Evolutionary conservation across 2,888 invertebrate genomes (phyloP), one percentile per base, ranked within the genome.

Genomic region (Tipula confusa): DNA sequence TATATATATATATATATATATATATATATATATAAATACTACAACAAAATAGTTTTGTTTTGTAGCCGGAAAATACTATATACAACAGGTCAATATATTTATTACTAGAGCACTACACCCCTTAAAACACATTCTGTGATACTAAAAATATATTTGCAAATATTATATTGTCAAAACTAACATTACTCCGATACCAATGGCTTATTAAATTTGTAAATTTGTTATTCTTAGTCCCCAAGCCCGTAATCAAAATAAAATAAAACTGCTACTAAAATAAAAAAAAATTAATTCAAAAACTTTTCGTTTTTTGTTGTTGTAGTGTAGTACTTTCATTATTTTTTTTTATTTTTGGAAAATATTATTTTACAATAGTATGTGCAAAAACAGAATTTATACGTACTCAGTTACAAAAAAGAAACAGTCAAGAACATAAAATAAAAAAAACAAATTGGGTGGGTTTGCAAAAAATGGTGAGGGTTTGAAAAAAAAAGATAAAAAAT

Each of bases 391-490:
- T 4, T 64, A 24, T 64, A 64, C 24, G 11, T 64, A 64, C 18
- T 15, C 24, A 24, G 6, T 24, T 64, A 64, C 18, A 24, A 18
- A 3, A 64, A 64, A 64, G n/a, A n/a, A 18, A 24, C 24, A 18
- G 64, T 24, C 9, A 24, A 64, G 24, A 38, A 38, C 9, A 9
- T 1, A 38, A 38, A n/a, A 43, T 24, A 64, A 18, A 64, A 64
- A 64, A 64, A 24, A 64, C 64, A 64, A 64, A 64, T 64, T 64
- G 64, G 64, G 64, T 64, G 64, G 64, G 64, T 64, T 64, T 38
- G 11, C 13, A 11, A 2, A 1, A 9, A 24, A 24, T 24, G 64
- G 64, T 18, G 24, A 24, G 64, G 64, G 18, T 64, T n/a, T n/a
- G n/a, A n/a, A n/a, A n/a, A n/a, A n/a, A 24, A 24, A 64, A 64